Conservation (phyloP, 2,113 vertebrate genomes). For the Hypomesus transpacificus region DNA sequence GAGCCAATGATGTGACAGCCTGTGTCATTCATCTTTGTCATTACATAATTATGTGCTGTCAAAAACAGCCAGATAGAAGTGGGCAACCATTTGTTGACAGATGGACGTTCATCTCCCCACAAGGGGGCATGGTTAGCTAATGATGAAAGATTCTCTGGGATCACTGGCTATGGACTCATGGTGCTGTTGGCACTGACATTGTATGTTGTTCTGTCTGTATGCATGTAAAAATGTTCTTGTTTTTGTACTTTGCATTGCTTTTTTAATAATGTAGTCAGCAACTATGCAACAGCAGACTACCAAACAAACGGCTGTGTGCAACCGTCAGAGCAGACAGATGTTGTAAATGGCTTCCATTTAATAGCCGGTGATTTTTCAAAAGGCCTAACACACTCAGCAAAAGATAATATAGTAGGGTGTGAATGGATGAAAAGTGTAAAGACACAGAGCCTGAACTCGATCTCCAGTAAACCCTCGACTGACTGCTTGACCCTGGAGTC, state of each 20-base stretch:
- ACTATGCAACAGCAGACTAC: too few relatives aligned
- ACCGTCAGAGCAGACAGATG: too few relatives aligned
- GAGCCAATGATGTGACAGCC: constrained; percentile 21
- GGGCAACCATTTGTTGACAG: constrained; percentile 17
- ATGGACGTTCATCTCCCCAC: constrained; percentile 35
- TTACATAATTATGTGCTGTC: constrained; percentile 22
- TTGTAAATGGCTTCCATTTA: too few relatives aligned
- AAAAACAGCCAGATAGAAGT: not conserved
- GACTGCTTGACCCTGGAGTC: not conserved
- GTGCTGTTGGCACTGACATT: not conserved
- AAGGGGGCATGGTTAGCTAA: constrained; percentile 35
- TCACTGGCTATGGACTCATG: not conserved
- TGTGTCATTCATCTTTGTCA: constrained; percentile 37
- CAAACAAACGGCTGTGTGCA: too few relatives aligned
- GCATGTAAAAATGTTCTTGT: not conserved
- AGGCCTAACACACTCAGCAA: too few relatives aligned
- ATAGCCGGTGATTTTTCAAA: too few relatives aligned
- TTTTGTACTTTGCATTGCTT: too few relatives aligned
- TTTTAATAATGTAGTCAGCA: too few relatives aligned
- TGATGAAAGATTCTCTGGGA: not conserved
- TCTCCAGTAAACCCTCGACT: too few relatives aligned
- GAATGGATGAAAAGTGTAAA: not conserved
- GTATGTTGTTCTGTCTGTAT: not conserved
- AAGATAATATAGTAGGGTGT: not conserved
- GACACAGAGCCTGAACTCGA: not conserved